Percentiles rank a stretch among this genome's conserved stretches.
phyloP scores from a whole-genome alignment of 2,888 invertebrate genomes.

The Agrochola litura region DNA sequence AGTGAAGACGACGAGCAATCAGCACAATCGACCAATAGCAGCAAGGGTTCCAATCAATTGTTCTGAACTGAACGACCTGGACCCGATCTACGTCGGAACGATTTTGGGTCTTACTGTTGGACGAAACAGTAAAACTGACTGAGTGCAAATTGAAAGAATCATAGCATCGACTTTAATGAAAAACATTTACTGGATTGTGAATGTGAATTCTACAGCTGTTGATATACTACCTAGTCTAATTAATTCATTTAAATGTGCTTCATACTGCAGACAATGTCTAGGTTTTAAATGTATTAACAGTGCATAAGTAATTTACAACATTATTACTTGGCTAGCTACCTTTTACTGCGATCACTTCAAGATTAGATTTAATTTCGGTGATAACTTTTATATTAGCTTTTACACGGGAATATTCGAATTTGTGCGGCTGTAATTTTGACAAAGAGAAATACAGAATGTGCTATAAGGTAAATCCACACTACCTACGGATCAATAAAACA shows the following conservation, averaged over 20 bases:
- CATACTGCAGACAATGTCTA: not conserved
- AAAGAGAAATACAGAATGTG: not conserved
- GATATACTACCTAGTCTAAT: constrained; percentile 2
- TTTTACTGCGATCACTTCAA: not conserved
- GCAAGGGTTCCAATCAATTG: constrained; percentile 66
- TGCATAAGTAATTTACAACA: not conserved
- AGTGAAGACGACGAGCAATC: constrained; percentile 45
- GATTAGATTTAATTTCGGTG: constrained; percentile 6
- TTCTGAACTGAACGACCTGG: constrained; percentile 62
- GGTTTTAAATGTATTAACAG: not conserved
- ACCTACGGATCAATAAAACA: not conserved
- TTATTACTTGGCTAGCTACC: not conserved
- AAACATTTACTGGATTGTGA: constrained; percentile 14
- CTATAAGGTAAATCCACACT: not conserved
- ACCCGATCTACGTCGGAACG: constrained; percentile 62
- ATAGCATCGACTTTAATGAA: constrained; percentile 51
- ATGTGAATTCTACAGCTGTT: constrained; percentile 14
- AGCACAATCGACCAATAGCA: constrained; percentile 36
- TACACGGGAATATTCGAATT: not conserved
- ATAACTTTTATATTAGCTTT: constrained; percentile 3
- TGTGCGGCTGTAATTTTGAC: not conserved
- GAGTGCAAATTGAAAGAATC: constrained; percentile 69
- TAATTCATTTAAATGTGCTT: constrained; percentile 9
- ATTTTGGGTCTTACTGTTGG: constrained; percentile 71
- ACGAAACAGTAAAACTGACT: constrained; percentile 65